Base-by-base conservation (phyloP, 2,113 vertebrate species). In the Polypterus senegalus region DNA sequence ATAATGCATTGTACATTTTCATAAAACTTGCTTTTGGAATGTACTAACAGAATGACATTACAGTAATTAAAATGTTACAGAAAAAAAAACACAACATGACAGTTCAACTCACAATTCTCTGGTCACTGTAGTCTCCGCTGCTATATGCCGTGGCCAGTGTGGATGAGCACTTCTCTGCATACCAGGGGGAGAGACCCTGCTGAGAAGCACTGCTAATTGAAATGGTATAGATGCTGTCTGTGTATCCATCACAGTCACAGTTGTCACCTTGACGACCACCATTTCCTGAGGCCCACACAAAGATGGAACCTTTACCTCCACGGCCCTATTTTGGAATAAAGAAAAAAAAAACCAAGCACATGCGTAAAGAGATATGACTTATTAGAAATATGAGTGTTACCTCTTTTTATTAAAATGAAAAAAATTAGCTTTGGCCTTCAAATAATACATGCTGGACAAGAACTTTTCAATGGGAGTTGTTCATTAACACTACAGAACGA, bases 121-220 rank as follows among this genome's bases (percentile, higher is more conserved):
- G 96, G 83, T 99, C 96, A 0, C 87, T 95, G 74, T 97, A 99
- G 79, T 99, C 96, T 53, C 95, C 96, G 3, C 94, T 98, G 87
- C 96, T 99, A 87, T 99, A 99, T 0, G 96, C 92, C 27, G 96
- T 97, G 61, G 93, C 96, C 76, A 99, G 78, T 1, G 96, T 98
- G 69, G 94, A 98, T 47, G 96, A 98, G 73, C 96, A 98, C 80
- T 98, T 98, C 85, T 99, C 96, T 4, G 95, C 96, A 1, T 99
- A 97, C 96, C 96, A 98, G 3, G 95, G 96, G 4, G 95, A 97
- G 59, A 91, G 81, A 57, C 96, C 96, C 85, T 97, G 94, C 79
- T 98, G 94, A 0, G 96, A 99, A 43, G 95, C 96, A 0, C 92
- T 97, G 86, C 94, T 97, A 77, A 99, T 97, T 65, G 94, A 97